Evolutionary conservation across 1,140 invertebrate species (phyloP).

Genomic region (Danaus plexippus): DNA sequence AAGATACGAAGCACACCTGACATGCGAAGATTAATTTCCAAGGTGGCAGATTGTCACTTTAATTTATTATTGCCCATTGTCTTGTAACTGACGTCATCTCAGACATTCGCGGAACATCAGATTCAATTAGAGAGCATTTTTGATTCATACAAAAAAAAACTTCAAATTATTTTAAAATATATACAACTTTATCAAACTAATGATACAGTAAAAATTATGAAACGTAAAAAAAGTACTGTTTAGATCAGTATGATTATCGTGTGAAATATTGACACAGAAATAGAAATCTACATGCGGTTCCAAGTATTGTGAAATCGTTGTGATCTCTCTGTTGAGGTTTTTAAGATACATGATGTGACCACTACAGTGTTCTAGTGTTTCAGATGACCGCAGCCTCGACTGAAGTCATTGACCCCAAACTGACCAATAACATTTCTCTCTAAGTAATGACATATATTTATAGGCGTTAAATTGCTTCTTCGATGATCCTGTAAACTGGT

Average conservation of each 20-base stretch:
- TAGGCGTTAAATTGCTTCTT: slow-evolving; percentile 33
- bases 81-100: slow-evolving; percentile 56
- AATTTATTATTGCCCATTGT: slow-evolving; percentile 67
- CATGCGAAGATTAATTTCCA: slow-evolving; percentile 64
- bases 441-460: slow-evolving; percentile 26
- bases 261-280: too few relatives aligned
- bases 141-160: background rate
- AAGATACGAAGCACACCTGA: slow-evolving; percentile 47
- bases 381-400: slow-evolving; percentile 48
- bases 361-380: slow-evolving; percentile 52
- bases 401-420: slow-evolving; percentile 49
- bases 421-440: slow-evolving; percentile 41
- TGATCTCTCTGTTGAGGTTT: slow-evolving; percentile 19
- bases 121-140: slow-evolving; percentile 37
- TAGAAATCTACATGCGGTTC: too few relatives aligned
- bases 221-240: too few relatives aligned
- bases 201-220: too few relatives aligned
- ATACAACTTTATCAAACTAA: too few relatives aligned
- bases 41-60: slow-evolving; percentile 64
- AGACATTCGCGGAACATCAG: slow-evolving; percentile 40
- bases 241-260: too few relatives aligned
- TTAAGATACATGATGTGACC: slow-evolving; percentile 38
- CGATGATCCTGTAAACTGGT: too few relatives aligned
- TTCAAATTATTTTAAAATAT: too few relatives aligned
- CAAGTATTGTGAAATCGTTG: background rate